These are phyloP conservation scores for Beaufortia kweichowensis DNA, from an alignment of 2,113 vertebrate genomes.

Conservation along the genomic window DNA sequence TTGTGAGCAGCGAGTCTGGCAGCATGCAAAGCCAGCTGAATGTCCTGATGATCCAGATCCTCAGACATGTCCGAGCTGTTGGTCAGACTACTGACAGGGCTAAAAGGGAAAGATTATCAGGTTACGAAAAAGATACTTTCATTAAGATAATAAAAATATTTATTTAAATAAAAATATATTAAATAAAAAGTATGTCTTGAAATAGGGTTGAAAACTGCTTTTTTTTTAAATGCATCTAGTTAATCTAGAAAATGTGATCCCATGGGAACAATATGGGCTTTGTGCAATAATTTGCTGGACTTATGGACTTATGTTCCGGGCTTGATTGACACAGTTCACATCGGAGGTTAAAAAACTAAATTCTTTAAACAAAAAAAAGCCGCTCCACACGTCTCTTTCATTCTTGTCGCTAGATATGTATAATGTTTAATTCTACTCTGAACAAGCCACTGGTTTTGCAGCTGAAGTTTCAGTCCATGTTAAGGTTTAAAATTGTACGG, in stretches of 20 bases:
- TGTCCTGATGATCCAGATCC: constrained; percentile 77
- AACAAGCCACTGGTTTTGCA: too few species aligned
- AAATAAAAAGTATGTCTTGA: too few species aligned
- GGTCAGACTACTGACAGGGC: constrained; percentile 76
- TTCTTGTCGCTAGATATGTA: too few species aligned
- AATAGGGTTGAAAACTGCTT: not conserved
- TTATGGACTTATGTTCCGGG: not conserved
- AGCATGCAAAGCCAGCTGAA: constrained; percentile 77
- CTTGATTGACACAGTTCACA: too few species aligned
- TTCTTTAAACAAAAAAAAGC: too few species aligned
- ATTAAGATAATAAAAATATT: not conserved
- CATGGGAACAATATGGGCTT: not conserved
- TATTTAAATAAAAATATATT: too few species aligned
- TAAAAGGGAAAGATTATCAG: constrained; percentile 36
- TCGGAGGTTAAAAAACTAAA: too few species aligned
- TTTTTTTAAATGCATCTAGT: not conserved
- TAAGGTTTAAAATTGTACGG: too few species aligned
- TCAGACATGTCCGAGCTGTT: constrained; percentile 81
- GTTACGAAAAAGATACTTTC: too few species aligned
- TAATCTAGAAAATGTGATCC: constrained; percentile 22
- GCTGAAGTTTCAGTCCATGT: too few species aligned
- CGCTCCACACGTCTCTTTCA: too few species aligned
- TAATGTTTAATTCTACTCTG: too few species aligned
- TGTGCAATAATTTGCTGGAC: not conserved
- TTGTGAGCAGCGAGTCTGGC: constrained; percentile 82